Percentiles rank a stretch among this genome's conserved stretches.
Conservation (phyloP, 1,140 invertebrate species). For the Aphelinus certus region DNA sequence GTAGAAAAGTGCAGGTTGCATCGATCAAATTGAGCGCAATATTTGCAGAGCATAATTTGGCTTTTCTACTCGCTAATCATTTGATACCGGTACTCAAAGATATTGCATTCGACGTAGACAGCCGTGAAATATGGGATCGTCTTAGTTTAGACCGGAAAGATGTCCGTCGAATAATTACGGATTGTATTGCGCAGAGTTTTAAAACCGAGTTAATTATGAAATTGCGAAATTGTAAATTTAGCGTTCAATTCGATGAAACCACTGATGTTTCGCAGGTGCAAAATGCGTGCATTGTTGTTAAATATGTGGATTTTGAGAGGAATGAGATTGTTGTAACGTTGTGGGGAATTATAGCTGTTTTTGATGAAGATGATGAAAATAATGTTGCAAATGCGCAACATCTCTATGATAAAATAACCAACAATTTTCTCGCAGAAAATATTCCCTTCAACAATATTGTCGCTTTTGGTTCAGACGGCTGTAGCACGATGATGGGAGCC, state of each 20-base stretch:
- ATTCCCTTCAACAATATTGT: constrained; percentile 48
- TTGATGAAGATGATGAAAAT: constrained; percentile 5
- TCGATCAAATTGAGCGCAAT: constrained; percentile 3
- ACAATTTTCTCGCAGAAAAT: not conserved
- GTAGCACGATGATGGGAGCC: constrained; percentile 55
- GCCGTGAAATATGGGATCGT: not conserved
- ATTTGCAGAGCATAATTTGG: constrained; percentile 16
- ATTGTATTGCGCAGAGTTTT: not conserved
- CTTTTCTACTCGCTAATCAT: constrained; percentile 14
- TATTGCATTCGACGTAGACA: not conserved
- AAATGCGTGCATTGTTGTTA: constrained; percentile 39
- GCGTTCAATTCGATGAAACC: constrained; percentile 29
- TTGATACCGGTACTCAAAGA: constrained; percentile 22
- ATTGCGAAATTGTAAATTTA: constrained; percentile 11
- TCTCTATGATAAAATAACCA: not conserved
- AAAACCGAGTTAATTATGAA: not conserved
- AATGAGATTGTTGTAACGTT: not conserved
- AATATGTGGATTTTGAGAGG: not conserved
- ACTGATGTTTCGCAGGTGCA: constrained; percentile 15
- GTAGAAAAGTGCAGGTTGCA: not conserved
- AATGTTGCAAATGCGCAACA: not conserved
- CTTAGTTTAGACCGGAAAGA: not conserved
- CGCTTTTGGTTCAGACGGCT: constrained; percentile 55
- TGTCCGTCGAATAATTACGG: not conserved
- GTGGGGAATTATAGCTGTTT: not conserved